Base-by-base conservation (phyloP, 2,888 invertebrate species). In the Cheilosia vulpina region DNA sequence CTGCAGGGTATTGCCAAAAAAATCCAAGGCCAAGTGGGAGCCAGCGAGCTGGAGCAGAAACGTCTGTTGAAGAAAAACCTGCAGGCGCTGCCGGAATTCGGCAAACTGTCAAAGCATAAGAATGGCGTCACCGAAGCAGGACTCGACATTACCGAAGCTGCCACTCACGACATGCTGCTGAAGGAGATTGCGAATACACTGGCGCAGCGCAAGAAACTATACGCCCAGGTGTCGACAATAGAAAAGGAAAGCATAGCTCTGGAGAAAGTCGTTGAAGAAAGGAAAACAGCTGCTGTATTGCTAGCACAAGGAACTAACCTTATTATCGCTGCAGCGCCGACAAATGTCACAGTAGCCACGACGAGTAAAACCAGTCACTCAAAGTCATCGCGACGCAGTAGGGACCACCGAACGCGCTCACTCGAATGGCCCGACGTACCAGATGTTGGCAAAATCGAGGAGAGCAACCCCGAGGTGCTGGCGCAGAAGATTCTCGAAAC, bases 371-470 rank as follows among this genome's bases (percentile, higher is more conserved):
- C 82, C 65, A 81, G 80, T 88, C 91, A 91, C 79, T 88, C 88
- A 5, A 92, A 94, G 88, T 92, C 93, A 0, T 93, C 94, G 0
- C 93, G 96, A 34, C 95, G 95, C 89, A 94, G 93, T 77, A 93
- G 95, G 19, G 96, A 97, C 88, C 95, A 95, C 88, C 94, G 97
- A 19, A 95, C 96, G 6, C 94, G 97, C 2, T 96, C 97, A 0
- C 97, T 97, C 90, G 97, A 97, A 90, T 97, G 97, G 97, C 97
- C 97, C 0, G 97, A 97, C 89, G 96, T 97, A 38, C 97, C 97
- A 1, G 97, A 97, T 88, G 95, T 97, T 66, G 96, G 96, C 1
- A 97, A 97, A 92, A 97, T 97, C 80, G 96, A 97, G 90, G 98
- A 98, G 90, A 97, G 97, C 90, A 97, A 98, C 92, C 97, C 97